These are phyloP conservation scores for Tarsius wallacei DNA, from an alignment of 2,797 vertebrate genomes.

Conservation along the genomic window DNA sequence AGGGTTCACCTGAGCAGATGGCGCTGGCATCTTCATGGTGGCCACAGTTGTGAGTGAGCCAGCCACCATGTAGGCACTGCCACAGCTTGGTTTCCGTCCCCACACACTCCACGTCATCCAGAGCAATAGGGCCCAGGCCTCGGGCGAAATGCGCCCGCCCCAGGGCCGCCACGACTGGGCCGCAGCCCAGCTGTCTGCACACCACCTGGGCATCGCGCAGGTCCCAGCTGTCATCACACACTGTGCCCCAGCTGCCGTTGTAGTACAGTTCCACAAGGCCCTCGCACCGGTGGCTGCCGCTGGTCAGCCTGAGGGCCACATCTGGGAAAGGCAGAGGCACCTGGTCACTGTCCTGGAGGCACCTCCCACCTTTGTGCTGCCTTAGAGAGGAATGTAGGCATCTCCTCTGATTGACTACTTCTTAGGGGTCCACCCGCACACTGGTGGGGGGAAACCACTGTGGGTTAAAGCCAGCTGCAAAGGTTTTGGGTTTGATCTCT, in stretches of 20 bases:
- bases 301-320: constrained; percentile 57
- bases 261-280: constrained; percentile 72
- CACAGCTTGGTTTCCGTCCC: constrained; percentile 96
- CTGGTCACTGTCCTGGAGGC: background rate
- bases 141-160: constrained; percentile 95
- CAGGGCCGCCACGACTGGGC: constrained; percentile 94
- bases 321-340: background rate
- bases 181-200: constrained; percentile 85
- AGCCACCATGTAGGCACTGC: constrained; percentile 95
- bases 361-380: background rate
- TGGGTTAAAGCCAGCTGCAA: background rate
- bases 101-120: constrained; percentile 96
- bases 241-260: constrained; percentile 63
- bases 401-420: background rate
- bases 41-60: constrained; percentile 98
- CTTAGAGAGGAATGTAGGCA: background rate
- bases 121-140: constrained; percentile 94
- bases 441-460: too few relatives aligned
- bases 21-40: constrained; percentile 97
- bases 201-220: constrained; percentile 74
- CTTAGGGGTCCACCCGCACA: background rate
- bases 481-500: background rate
- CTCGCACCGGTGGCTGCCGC: constrained; percentile 44
- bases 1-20: constrained; percentile 90
- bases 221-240: constrained; percentile 82